phyloP scores from a whole-genome alignment of 2,797 vertebrate species.

The Odontamblyopus rebecca region DNA sequence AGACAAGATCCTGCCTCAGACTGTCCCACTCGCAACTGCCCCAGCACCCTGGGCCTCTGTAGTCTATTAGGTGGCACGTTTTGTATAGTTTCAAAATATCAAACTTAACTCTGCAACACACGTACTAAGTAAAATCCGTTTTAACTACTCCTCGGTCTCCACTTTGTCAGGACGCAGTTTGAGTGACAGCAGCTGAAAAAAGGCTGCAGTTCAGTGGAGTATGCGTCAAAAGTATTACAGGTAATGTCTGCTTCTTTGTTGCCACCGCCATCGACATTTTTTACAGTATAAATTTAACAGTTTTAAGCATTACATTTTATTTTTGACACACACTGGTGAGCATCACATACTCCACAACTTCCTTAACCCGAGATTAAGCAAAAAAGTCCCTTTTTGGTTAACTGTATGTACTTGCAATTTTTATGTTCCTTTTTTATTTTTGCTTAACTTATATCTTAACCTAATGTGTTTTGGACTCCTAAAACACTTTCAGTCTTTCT shows the following conservation, averaged over 20 bases:
- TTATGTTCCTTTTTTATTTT: neutral
- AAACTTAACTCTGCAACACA: neutral
- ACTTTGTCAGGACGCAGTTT: slow-evolving; percentile 9
- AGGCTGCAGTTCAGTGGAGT: slow-evolving; percentile 11
- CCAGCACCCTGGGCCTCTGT: neutral
- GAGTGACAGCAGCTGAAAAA: slow-evolving; percentile 11
- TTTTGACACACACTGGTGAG: neutral
- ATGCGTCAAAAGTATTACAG: slow-evolving; percentile 2
- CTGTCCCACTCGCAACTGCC: slow-evolving; percentile 3
- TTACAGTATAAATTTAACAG: neutral
- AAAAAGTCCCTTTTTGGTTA: no score
- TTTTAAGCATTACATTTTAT: neutral
- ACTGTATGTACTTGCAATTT: no score
- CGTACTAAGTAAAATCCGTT: slow-evolving; percentile 1
- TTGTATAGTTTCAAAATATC: neutral
- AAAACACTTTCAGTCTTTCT: neutral
- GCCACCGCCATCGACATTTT: neutral
- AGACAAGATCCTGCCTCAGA: slow-evolving; percentile 3
- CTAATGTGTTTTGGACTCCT: neutral
- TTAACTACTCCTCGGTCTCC: slow-evolving; percentile 10
- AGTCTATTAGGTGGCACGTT: neutral
- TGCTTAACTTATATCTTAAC: neutral
- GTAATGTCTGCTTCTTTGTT: slow-evolving; percentile 10
- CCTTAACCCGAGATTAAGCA: neutral
- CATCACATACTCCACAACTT: neutral